These are phyloP conservation scores for Drosophila anomalipes DNA, from an alignment of 2,888 invertebrate species.

Conservation along the genomic window DNA sequence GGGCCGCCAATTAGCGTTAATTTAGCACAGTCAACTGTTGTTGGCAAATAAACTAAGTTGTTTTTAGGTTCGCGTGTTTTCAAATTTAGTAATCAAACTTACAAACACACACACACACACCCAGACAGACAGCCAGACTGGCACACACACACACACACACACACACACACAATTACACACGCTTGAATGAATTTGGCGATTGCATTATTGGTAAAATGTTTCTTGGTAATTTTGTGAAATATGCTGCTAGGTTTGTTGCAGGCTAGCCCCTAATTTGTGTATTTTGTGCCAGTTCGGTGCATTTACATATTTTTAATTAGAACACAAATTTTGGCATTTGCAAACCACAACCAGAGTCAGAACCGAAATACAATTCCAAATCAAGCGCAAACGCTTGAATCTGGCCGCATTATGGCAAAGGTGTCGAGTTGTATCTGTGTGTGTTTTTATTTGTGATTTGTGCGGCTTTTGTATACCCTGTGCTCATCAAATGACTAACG, in stretches of 20 bases:
- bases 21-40: constrained; percentile 43
- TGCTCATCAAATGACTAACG: not conserved
- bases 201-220: constrained; percentile 59
- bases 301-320: constrained; percentile 80
- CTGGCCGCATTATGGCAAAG: not conserved
- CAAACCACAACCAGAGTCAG: constrained; percentile 12
- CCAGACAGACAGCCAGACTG: not conserved
- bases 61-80: constrained; percentile 52
- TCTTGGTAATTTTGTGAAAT: constrained; percentile 69
- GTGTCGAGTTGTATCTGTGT: constrained; percentile 8
- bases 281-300: constrained; percentile 58
- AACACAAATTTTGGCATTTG: constrained; percentile 66
- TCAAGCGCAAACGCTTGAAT: constrained; percentile 15
- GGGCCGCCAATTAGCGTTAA: constrained; percentile 11
- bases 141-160: constrained; percentile 29
- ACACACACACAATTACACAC: constrained; percentile 19
- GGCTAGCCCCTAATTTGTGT: constrained; percentile 42
- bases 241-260: constrained; percentile 48
- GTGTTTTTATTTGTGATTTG: constrained; percentile 3
- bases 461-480: constrained; percentile 1
- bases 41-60: constrained; percentile 76
- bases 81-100: constrained; percentile 47
- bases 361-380: constrained; percentile 27
- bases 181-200: constrained; percentile 31
- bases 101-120: constrained; percentile 26